These are phyloP conservation scores for Chondrilla cf. caribensis DNA, from an alignment of 37 sponge, comb jelly and placozoan species.

Conservation along the genomic window DNA sequence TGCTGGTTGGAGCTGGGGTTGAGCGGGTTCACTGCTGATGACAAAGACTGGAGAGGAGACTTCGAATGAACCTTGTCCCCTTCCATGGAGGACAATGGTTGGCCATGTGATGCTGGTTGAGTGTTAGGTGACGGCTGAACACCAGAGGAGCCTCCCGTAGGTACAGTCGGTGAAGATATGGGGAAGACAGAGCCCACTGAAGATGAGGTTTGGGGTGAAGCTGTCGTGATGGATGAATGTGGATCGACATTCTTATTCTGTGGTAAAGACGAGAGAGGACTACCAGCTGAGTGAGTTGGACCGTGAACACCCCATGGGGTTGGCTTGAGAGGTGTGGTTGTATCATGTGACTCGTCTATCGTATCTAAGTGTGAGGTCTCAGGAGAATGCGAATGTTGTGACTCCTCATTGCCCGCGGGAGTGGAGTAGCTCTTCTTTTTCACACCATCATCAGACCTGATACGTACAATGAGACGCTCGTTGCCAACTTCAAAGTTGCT, in stretches of 20 bases:
- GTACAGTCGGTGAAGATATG: not conserved
- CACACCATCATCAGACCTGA: not conserved
- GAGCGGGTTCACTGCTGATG: not conserved
- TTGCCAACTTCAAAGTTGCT: constrained; percentile 49
- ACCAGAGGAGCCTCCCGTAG: not conserved
- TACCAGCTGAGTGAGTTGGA: too few relatives aligned
- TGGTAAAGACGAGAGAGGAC: not conserved
- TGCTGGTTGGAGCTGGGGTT: not conserved
- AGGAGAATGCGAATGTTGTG: too few relatives aligned
- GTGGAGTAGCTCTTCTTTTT: not conserved
- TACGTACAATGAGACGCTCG: constrained; percentile 43
- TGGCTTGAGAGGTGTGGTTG: not conserved
- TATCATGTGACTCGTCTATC: not conserved
- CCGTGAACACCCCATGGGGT: not conserved
- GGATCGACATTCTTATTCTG: too few relatives aligned
- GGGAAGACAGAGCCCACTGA: not conserved
- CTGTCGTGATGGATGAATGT: too few relatives aligned
- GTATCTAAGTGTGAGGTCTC: too few relatives aligned
- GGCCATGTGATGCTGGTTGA: not conserved
- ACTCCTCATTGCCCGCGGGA: too few relatives aligned
- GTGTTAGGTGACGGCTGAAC: not conserved
- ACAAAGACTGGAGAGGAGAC: not conserved
- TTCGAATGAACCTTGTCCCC: not conserved
- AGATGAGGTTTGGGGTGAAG: not conserved
- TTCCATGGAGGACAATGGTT: not conserved